phyloP scores from a whole-genome alignment of 2,797 vertebrate species.

The Orestias chungarensis region DNA sequence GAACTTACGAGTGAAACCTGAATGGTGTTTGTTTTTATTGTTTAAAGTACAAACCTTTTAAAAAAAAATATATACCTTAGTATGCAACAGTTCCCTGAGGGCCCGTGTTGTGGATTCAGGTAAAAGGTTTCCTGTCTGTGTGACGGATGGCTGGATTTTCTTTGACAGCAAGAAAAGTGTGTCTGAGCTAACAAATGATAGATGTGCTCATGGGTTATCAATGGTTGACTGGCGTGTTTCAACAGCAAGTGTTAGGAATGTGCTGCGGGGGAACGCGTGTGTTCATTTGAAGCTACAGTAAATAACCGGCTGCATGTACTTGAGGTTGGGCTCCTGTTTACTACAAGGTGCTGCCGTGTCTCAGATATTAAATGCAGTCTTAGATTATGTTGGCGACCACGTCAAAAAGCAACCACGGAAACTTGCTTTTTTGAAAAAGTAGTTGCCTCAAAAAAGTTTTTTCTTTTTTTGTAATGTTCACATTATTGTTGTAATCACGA shows the following conservation, averaged over 20 bases:
- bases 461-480: not conserved
- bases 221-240: constrained; percentile 58
- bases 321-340: constrained; percentile 12
- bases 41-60: constrained; percentile 8
- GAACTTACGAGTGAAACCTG: constrained; percentile 24
- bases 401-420: not conserved
- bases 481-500: not conserved
- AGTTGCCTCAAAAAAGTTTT: not conserved
- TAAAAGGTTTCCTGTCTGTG: constrained; percentile 10
- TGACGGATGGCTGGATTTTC: constrained; percentile 26
- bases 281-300: constrained; percentile 32
- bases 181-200: constrained; percentile 43
- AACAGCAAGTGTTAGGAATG: constrained; percentile 72
- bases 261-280: constrained; percentile 56
- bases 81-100: not conserved
- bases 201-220: constrained; percentile 60
- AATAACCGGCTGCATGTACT: constrained; percentile 39
- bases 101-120: not conserved
- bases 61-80: constrained; percentile 17
- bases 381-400: not conserved
- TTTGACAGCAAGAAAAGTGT: constrained; percentile 35
- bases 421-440: not conserved
- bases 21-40: constrained; percentile 2
- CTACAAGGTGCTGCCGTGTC: constrained; percentile 11
- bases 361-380: constrained; percentile 6